Conservation (phyloP, 2,113 vertebrate genomes). For the Phaetusa simplex region DNA sequence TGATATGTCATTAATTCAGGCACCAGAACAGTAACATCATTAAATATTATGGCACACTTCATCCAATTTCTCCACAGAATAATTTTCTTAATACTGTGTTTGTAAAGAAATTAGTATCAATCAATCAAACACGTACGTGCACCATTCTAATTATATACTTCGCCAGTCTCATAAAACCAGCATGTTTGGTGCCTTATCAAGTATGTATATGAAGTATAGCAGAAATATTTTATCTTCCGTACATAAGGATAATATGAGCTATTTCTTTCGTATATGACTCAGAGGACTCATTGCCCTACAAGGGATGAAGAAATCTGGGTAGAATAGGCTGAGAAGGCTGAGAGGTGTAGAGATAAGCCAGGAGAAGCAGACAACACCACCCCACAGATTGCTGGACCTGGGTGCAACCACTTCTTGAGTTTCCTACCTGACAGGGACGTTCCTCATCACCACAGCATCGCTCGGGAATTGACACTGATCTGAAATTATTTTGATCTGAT, state of each 20-base stretch:
- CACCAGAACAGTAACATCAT: background rate
- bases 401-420: background rate
- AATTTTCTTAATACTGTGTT: constrained; percentile 32
- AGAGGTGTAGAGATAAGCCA: background rate
- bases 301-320: background rate
- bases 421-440: background rate
- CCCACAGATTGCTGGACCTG: background rate
- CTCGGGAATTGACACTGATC: background rate
- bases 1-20: constrained; percentile 15
- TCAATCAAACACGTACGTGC: background rate
- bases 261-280: background rate
- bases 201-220: background rate
- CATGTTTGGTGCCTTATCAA: background rate
- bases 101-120: constrained; percentile 20
- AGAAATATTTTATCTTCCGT: background rate
- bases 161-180: background rate
- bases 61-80: background rate
- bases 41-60: constrained; percentile 8
- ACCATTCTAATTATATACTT: background rate
- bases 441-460: background rate
- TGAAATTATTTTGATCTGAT: background rate
- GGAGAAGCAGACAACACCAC: background rate
- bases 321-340: background rate
- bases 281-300: background rate
- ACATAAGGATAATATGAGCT: background rate